Evolutionary conservation across 1,140 invertebrate species (phyloP).

Genomic region (Drosophila subobscura): DNA sequence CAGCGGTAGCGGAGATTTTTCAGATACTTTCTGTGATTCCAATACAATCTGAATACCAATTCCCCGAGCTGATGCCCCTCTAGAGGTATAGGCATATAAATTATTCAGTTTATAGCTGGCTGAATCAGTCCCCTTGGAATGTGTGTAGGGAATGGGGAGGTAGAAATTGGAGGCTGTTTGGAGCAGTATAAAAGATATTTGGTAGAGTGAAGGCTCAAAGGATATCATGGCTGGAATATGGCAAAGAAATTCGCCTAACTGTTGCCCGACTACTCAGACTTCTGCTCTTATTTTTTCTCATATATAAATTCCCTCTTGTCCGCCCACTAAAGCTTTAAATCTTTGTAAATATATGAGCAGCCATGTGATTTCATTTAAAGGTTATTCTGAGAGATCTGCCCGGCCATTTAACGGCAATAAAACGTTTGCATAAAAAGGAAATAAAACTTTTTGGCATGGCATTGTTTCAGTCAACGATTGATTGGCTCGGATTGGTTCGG

Average conservation of each 20-base stretch:
- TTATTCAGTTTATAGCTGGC: conserved; percentile 51
- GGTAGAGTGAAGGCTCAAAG: too few relatives aligned
- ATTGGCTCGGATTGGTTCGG: conserved; percentile 20
- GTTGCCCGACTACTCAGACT: neutral
- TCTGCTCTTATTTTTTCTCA: neutral
- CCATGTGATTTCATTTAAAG: too few relatives aligned
- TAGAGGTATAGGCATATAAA: conserved; percentile 50
- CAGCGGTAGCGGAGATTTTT: conserved; percentile 76
- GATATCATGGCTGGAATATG: too few relatives aligned
- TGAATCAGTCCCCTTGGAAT: conserved; percentile 48
- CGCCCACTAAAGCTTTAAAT: too few relatives aligned
- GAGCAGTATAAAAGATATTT: neutral
- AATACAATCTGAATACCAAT: conserved; percentile 3
- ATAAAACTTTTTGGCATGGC: conserved; percentile 24
- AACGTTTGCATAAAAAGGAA: conserved; percentile 11
- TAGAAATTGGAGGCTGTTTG: neutral
- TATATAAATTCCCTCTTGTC: too few relatives aligned
- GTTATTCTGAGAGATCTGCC: neutral
- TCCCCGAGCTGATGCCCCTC: neutral
- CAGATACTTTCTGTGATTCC: conserved; percentile 57
- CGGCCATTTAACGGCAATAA: conserved; percentile 22
- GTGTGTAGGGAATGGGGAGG: conserved; percentile 18
- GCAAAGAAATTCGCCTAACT: too few relatives aligned
- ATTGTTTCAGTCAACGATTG: conserved; percentile 42
- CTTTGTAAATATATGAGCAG: too few relatives aligned